Conservation (phyloP, 2,797 vertebrate genomes). For the Synaphobranchus kaupii region DNA sequence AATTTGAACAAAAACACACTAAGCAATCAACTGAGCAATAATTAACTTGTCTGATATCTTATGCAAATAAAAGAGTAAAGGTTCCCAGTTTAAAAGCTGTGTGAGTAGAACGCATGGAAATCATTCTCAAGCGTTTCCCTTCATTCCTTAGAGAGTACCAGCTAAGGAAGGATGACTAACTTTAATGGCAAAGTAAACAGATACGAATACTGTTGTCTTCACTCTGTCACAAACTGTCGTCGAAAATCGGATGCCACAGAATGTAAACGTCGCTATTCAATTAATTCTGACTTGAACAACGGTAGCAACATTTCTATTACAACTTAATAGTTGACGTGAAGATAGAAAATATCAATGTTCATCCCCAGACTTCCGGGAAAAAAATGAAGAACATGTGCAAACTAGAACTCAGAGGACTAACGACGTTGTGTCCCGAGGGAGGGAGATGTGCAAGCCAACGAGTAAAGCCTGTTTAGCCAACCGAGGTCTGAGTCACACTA, state of each 20-base stretch:
- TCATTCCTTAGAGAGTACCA: not conserved
- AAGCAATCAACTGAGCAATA: constrained; percentile 51
- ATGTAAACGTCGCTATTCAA: too few relatives aligned
- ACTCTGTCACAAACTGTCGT: not conserved
- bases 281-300: not conserved
- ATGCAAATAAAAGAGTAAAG: constrained; percentile 59
- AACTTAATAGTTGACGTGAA: not conserved
- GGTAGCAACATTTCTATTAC: not conserved
- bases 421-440: constrained; percentile 13
- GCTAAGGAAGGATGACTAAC: not conserved
- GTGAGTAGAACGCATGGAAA: not conserved
- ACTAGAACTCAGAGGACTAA: constrained; percentile 20
- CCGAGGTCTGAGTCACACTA: constrained; percentile 22
- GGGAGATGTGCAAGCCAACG: constrained; percentile 14
- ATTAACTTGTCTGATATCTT: constrained; percentile 65
- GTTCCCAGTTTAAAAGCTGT: constrained; percentile 46
- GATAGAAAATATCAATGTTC: not conserved
- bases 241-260: not conserved
- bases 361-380: not conserved
- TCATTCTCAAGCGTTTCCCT: not conserved
- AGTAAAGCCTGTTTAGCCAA: constrained; percentile 38
- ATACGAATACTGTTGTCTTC: not conserved
- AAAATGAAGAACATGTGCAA: not conserved
- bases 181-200: not conserved
- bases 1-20: not conserved